Evolutionary conservation across 2,888 invertebrate genomes (phyloP).

Genomic region (Atherix ibis): DNA sequence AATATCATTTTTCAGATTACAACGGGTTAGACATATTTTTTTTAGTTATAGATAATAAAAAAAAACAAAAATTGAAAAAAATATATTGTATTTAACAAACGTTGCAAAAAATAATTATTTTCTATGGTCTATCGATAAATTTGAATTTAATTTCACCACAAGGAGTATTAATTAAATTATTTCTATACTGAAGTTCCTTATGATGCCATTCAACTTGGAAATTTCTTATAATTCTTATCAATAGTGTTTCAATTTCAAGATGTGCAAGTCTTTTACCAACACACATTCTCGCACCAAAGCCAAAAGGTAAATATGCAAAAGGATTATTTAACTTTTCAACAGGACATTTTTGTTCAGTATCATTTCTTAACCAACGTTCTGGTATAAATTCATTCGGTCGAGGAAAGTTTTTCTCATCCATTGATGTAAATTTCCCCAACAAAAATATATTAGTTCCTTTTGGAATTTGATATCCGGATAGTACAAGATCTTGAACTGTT

Average conservation of each 20-base stretch:
- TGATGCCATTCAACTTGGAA: conserved; percentile 23
- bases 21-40: no score
- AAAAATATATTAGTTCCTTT: conserved; percentile 54
- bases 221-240: conserved; percentile 28
- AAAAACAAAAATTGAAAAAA: no score
- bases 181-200: conserved; percentile 19
- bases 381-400: conserved; percentile 49
- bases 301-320: conserved; percentile 42
- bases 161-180: conserved; percentile 22
- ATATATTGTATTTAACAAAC: no score
- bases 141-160: conserved; percentile 27
- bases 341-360: conserved; percentile 16
- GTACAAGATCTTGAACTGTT: conserved; percentile 39
- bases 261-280: conserved; percentile 60
- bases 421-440: conserved; percentile 44
- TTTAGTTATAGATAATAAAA: no score
- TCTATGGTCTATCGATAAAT: conserved; percentile 23
- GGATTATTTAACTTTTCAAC: conserved; percentile 17
- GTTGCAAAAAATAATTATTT: no score
- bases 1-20: no score
- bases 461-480: conserved; percentile 49
- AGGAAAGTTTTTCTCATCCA: conserved; percentile 46
- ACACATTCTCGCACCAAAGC: conserved; percentile 53
- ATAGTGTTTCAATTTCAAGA: conserved; percentile 46
- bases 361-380: conserved; percentile 50